phyloP scores from a whole-genome alignment of 2,888 invertebrate species.

The Bimastos eiseni region DNA sequence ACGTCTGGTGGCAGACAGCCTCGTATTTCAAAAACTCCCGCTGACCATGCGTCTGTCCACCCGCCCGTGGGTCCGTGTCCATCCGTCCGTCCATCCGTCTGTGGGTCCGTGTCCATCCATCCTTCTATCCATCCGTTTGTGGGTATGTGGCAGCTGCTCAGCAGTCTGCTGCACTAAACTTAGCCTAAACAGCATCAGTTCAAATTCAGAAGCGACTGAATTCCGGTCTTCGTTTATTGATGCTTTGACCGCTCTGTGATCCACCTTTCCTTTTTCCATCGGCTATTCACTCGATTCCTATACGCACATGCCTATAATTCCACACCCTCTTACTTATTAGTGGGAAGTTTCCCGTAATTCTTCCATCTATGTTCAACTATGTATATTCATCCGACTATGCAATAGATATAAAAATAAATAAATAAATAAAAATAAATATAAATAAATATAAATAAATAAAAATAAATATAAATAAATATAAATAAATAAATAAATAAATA shows the following conservation, averaged over 20 bases:
- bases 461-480: no score
- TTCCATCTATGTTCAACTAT: neutral
- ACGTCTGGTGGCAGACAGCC: neutral
- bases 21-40: neutral
- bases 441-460: no score
- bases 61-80: neutral
- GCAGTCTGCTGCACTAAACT: neutral
- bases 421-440: no score
- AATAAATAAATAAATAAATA: no score
- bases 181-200: neutral
- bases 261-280: neutral
- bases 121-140: neutral
- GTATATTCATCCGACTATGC: no score
- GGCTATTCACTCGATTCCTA: neutral
- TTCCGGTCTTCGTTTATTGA: neutral
- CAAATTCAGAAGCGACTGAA: neutral
- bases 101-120: no score
- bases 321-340: neutral
- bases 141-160: neutral
- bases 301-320: no score
- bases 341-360: neutral
- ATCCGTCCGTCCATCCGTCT: neutral
- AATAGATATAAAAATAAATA: no score
- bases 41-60: neutral
- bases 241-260: neutral